Base-by-base conservation (phyloP, 2,113 vertebrate species). In the Oophaga pumilio region DNA sequence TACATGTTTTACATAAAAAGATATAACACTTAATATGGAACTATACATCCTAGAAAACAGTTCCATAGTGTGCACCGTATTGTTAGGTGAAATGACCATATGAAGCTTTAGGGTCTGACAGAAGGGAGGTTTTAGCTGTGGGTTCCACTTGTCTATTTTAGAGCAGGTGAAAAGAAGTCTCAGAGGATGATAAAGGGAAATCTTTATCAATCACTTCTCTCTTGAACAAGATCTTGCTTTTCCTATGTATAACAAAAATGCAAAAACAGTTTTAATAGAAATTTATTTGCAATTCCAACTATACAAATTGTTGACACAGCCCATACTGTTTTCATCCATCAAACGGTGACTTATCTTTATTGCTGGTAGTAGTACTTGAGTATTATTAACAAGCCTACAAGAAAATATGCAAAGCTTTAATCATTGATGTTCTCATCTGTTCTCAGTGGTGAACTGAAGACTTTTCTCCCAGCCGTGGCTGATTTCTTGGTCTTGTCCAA, bases 401-500 rank as follows among this genome's bases (percentile, higher is more conserved):
- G 33, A 33, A 33, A 33, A 33, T 33, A 18, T 62, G 5, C 14
- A 56, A 79, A 1, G 18, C 20, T 22, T 62, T 64, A 82, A 64
- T 22, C 26, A 22, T 24, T n/a, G 12, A 2, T 28, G 18, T 82
- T 82, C 12, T 82, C n/a, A 18, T 83, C 43, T 83, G 2, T 83
- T 52, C n/a, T 53, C 59, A 94, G 93, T 86, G 95, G 94, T 49
- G 95, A 95, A n/a, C 92, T 94, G 26, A 96, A 96, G 89, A 93
- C 95, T 14, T 93, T 97, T 80, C 92, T 94, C 26, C 89, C 94
- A 77, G 92, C 91, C 24, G 69, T 98, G 89, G 96, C 95, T 0
- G 95, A 97, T 85, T 93, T 91, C 71, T 90, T 97, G 3, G 95
- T 98, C 52, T 91, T 97, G 49, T 93, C 96, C 73, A 97, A 94